Evolutionary conservation across 1,140 invertebrate genomes (phyloP).

Genomic region (Eumaeus atala): DNA sequence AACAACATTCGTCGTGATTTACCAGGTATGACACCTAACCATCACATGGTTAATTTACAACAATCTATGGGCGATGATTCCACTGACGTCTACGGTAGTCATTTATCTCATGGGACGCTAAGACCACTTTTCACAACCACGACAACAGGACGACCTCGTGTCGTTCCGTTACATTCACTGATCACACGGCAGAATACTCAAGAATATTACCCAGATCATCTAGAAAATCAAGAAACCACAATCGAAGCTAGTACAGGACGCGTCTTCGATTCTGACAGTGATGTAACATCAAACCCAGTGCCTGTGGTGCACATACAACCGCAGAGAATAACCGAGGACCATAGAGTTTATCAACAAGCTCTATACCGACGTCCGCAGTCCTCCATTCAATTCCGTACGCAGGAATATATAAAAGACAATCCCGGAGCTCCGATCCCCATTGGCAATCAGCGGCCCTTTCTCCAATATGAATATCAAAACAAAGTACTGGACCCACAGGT

Average conservation of each 20-base stretch:
- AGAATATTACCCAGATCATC: slow-evolving; percentile 65
- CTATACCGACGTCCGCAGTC: slow-evolving; percentile 67
- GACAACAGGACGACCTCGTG: slow-evolving; percentile 55
- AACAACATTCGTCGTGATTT: slow-evolving; percentile 74
- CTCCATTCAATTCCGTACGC: slow-evolving; percentile 65
- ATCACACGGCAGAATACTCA: slow-evolving; percentile 59
- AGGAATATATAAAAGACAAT: slow-evolving; percentile 68
- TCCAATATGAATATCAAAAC: slow-evolving; percentile 61
- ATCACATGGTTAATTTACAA: slow-evolving; percentile 62
- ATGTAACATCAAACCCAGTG: slow-evolving; percentile 62
- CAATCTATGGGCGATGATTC: slow-evolving; percentile 77
- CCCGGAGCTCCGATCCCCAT: slow-evolving; percentile 67
- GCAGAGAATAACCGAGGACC: slow-evolving; percentile 51
- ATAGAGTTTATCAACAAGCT: slow-evolving; percentile 64
- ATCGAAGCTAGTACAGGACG: slow-evolving; percentile 68
- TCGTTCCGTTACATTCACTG: slow-evolving; percentile 61
- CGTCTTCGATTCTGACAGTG: slow-evolving; percentile 56
- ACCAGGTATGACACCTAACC: slow-evolving; percentile 59
- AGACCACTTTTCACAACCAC: slow-evolving; percentile 80
- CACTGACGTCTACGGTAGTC: slow-evolving; percentile 79
- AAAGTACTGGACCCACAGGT: slow-evolving; percentile 65
- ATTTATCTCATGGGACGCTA: slow-evolving; percentile 75
- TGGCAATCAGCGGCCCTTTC: slow-evolving; percentile 69
- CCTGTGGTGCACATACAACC: slow-evolving; percentile 60
- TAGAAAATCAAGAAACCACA: slow-evolving; percentile 64